Conservation (phyloP, 2,888 invertebrate genomes). For the Hydropsyche betteni region DNA sequence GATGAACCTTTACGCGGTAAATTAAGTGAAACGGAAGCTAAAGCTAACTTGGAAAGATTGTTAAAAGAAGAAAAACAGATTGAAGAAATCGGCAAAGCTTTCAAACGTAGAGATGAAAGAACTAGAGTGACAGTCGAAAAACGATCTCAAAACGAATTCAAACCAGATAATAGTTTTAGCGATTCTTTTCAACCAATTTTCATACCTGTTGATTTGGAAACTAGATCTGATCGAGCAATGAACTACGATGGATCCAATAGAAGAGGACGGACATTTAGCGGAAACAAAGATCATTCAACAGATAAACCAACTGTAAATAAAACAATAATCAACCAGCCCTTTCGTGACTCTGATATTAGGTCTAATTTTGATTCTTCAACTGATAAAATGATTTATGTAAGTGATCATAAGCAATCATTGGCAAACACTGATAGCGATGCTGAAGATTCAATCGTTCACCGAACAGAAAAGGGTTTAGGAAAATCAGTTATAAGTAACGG, state of each 20-base stretch:
- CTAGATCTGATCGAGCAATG: conserved; percentile 32
- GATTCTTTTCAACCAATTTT: conserved; percentile 44
- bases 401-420: conserved; percentile 57
- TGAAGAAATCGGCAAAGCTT: conserved; percentile 63
- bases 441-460: conserved; percentile 6
- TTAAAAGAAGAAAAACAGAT: conserved; percentile 65
- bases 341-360: conserved; percentile 15
- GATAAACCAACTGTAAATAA: neutral
- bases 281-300: conserved; percentile 5
- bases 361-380: conserved; percentile 11
- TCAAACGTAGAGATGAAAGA: conserved; percentile 61
- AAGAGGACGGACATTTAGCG: conserved; percentile 22
- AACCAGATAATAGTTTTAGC: conserved; percentile 54
- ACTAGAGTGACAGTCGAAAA: conserved; percentile 58
- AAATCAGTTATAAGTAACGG: conserved; percentile 64
- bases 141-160: conserved; percentile 61
- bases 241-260: conserved; percentile 25
- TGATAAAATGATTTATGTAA: conserved; percentile 55
- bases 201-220: conserved; percentile 44
- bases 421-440: conserved; percentile 60
- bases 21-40: conserved; percentile 56
- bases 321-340: neutral
- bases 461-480: neutral
- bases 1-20: conserved; percentile 58
- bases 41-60: conserved; percentile 59